Percentiles rank a stretch among this genome's conserved stretches.
phyloP scores from a whole-genome alignment of 2,113 vertebrate genomes.

The Microcebus griseorufus region DNA sequence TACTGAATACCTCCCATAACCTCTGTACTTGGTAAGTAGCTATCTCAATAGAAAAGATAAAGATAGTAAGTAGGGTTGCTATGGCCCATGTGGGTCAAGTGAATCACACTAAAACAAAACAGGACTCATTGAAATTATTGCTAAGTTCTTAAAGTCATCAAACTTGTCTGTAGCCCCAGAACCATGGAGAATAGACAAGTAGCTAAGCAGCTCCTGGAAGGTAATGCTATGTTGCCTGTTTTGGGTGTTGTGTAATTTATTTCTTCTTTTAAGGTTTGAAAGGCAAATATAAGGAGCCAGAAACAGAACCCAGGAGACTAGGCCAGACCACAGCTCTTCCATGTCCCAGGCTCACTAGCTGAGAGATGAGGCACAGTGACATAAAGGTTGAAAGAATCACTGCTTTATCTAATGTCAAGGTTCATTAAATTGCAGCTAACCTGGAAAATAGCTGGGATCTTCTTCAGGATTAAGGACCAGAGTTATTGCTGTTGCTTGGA shows the following conservation, averaged over 20 bases:
- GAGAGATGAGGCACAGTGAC: not conserved
- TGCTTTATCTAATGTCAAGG: constrained; percentile 46
- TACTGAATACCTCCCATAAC: not conserved
- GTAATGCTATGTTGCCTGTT: not conserved
- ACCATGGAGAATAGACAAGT: not conserved
- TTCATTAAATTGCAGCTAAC: constrained; percentile 23
- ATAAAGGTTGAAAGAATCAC: constrained; percentile 25
- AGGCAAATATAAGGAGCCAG: not conserved
- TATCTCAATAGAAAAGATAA: constrained; percentile 13
- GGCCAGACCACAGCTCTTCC: not conserved
- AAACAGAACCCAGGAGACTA: not conserved
- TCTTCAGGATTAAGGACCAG: constrained; percentile 17
- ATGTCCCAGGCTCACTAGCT: not conserved
- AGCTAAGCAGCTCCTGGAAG: not conserved
- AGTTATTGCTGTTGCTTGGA: constrained; percentile 4
- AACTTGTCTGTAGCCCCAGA: not conserved
- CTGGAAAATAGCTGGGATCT: constrained; percentile 31
- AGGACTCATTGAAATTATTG: not conserved
- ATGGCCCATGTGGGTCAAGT: not conserved
- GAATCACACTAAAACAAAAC: not conserved
- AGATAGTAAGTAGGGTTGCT: not conserved
- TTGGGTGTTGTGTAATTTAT: not conserved
- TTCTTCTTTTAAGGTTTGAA: constrained; percentile 22
- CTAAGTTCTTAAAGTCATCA: not conserved
- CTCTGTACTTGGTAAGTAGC: not conserved